Conservation (phyloP, 35 echinoderm and acorn worm species). For the Hemicentrotus pulcherrimus region DNA sequence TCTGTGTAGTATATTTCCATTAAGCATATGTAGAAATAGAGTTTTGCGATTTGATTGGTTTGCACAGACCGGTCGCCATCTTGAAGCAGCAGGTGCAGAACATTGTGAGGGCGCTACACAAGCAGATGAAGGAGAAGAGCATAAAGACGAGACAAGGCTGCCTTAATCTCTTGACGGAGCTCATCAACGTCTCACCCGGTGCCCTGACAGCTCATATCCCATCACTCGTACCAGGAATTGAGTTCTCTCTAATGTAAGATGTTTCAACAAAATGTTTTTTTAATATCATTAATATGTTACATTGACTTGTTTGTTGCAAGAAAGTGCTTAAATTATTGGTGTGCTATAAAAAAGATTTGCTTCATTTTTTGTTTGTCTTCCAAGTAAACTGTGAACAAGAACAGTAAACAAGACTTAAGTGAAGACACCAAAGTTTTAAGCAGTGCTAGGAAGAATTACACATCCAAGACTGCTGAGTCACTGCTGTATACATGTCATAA, state of each 20-base stretch:
- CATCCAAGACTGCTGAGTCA: too few relatives aligned
- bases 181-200: slow-evolving; percentile 89
- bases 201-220: slow-evolving; percentile 90
- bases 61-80: slow-evolving; percentile 81
- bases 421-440: too few relatives aligned
- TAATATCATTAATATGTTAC: background rate
- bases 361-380: too few relatives aligned
- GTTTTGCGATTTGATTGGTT: background rate
- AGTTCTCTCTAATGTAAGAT: slow-evolving; percentile 91
- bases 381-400: too few relatives aligned
- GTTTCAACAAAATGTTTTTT: background rate
- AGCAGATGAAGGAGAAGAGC: slow-evolving; percentile 98
- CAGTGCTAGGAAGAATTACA: too few relatives aligned
- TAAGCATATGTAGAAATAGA: too few relatives aligned
- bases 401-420: too few relatives aligned
- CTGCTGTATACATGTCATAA: too few relatives aligned
- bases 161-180: slow-evolving; percentile 85
- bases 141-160: slow-evolving; percentile 97
- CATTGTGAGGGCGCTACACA: slow-evolving; percentile 88
- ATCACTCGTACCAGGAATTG: slow-evolving; percentile 87
- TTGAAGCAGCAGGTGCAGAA: slow-evolving; percentile 74
- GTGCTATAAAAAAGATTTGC: too few relatives aligned
- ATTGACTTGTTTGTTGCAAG: too few relatives aligned
- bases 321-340: too few relatives aligned
- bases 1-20: too few relatives aligned